Percentiles rank a stretch among this genome's conserved stretches.
Evolutionary conservation across 1,140 invertebrate species (phyloP).

Genomic region (Asobara japonica): DNA sequence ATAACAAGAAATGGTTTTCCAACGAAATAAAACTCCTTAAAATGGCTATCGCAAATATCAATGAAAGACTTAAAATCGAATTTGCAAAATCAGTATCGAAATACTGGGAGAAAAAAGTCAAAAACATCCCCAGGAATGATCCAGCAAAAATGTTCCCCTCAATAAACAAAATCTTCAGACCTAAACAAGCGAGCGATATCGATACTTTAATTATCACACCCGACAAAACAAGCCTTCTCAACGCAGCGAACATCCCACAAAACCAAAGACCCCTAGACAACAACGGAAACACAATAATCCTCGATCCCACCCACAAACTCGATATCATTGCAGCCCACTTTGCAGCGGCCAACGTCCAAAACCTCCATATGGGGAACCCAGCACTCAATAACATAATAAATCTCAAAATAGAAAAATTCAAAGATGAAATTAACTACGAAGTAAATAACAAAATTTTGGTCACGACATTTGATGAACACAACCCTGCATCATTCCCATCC

Average conservation of each 20-base stretch:
- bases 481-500: neutral
- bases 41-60: neutral
- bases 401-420: neutral
- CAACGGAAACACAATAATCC: neutral
- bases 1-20: neutral
- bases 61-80: neutral
- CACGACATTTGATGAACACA: neutral
- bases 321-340: conserved; percentile 15
- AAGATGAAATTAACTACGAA: neutral
- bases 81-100: neutral
- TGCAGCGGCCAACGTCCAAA: conserved; percentile 18
- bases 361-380: neutral
- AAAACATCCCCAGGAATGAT: neutral
- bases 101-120: neutral
- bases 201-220: neutral
- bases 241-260: neutral
- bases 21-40: conserved; percentile 13
- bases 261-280: neutral
- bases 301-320: conserved; percentile 7
- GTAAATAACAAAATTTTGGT: neutral
- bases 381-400: neutral
- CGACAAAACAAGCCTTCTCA: neutral
- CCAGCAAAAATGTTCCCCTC: neutral
- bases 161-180: neutral
- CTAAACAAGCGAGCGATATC: neutral